A percentile compares a stretch with the other conserved stretches of the same genome.
phyloP scores from a whole-genome alignment of 1,140 invertebrate species.

The Drosophila hydei region DNA sequence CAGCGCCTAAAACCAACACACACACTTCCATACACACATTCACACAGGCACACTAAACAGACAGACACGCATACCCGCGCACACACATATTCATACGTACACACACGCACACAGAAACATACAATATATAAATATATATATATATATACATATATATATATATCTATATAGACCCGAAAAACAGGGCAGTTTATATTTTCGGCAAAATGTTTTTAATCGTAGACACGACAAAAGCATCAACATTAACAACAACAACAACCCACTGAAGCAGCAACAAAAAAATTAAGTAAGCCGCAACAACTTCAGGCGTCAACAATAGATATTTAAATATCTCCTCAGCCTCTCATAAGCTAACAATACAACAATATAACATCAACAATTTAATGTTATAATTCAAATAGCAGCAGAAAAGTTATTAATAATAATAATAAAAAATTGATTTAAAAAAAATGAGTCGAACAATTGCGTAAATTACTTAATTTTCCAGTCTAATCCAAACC shows the following conservation, averaged over 20 bases:
- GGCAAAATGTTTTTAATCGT: constrained; percentile 47
- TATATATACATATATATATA: constrained; percentile 26
- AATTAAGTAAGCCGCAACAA: constrained; percentile 6
- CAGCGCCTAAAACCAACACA: constrained; percentile 56
- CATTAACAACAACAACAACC: constrained; percentile 28
- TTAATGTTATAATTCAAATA: constrained; percentile 72
- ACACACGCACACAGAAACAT: constrained; percentile 15
- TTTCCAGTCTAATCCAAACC: constrained; percentile 10
- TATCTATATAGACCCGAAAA: constrained; percentile 33
- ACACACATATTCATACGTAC: not conserved
- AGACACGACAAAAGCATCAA: constrained; percentile 27
- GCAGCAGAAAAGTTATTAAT: constrained; percentile 59
- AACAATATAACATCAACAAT: constrained; percentile 41
- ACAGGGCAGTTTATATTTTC: constrained; percentile 55
- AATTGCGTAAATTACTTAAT: constrained; percentile 37
- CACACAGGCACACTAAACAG: constrained; percentile 6
- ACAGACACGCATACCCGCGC: not conserved
- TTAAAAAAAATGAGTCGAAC: constrained; percentile 19
- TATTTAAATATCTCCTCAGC: constrained; percentile 45
- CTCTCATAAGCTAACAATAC: constrained; percentile 71
- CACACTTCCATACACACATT: constrained; percentile 29
- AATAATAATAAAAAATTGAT: constrained; percentile 47
- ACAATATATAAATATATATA: constrained; percentile 18
- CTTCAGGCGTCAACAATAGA: constrained; percentile 29
- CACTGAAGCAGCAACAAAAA: constrained; percentile 29